Conservation (phyloP, 2,113 vertebrate species). For the Neomonachus schauinslandi region DNA sequence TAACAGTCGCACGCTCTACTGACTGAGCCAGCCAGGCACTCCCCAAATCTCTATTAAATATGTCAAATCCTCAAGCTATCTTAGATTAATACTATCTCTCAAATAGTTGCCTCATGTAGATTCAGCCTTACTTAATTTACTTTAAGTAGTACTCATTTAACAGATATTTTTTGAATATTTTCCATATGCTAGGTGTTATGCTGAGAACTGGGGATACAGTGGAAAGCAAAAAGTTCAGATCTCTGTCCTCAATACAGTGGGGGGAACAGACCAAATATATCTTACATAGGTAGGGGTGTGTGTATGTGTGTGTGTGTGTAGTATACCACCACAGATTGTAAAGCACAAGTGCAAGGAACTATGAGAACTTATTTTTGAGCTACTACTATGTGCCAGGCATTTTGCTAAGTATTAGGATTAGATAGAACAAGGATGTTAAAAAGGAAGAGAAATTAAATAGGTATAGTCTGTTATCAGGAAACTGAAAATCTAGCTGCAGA, state of each 20-base stretch:
- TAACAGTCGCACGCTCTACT: not conserved
- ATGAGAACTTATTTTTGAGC: not conserved
- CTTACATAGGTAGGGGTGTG: not conserved
- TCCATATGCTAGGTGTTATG: not conserved
- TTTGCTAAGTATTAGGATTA: not conserved
- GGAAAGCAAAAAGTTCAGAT: not conserved
- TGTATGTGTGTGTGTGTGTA: not conserved
- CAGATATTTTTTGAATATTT: not conserved
- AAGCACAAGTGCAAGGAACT: not conserved
- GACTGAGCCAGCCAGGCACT: not conserved
- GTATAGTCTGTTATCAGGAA: not conserved
- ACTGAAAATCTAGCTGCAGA: not conserved
- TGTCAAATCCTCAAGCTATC: not conserved
- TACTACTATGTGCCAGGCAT: not conserved
- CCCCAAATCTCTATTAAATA: not conserved
- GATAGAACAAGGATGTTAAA: not conserved
- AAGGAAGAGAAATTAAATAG: not conserved
- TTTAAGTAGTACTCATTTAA: slow-evolving; percentile 5
- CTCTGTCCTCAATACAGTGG: not conserved
- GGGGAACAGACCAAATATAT: not conserved
- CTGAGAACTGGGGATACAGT: not conserved
- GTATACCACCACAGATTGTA: not conserved
- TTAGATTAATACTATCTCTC: not conserved
- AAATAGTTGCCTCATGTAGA: not conserved
- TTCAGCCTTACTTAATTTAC: not conserved